These are phyloP conservation scores for Dolomedes plantarius DNA, from an alignment of 2,888 invertebrate species.

Conservation along the genomic window DNA sequence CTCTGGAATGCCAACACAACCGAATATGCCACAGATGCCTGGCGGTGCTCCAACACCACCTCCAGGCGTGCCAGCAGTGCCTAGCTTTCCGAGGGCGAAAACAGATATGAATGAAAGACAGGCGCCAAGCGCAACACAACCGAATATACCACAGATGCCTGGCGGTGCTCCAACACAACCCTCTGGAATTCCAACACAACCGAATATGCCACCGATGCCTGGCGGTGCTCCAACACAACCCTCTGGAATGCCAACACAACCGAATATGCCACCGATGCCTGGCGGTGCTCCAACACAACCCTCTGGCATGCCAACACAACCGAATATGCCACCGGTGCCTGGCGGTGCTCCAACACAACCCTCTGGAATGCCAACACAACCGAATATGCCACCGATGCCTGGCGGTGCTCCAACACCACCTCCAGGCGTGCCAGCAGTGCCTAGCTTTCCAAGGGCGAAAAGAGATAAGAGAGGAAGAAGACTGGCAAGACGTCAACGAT, in stretches of 20 bases:
- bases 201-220: not conserved
- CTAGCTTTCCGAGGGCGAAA: not conserved
- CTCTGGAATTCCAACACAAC: too few relatives aligned
- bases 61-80: not conserved
- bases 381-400: not conserved
- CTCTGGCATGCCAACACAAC: not conserved
- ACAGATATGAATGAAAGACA: too few relatives aligned
- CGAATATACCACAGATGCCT: not conserved
- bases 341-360: not conserved
- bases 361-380: not conserved
- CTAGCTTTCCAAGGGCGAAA: too few relatives aligned
- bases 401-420: not conserved
- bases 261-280: too few relatives aligned
- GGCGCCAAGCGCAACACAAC: too few relatives aligned
- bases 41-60: not conserved
- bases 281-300: not conserved
- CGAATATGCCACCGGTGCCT: not conserved
- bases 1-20: not conserved
- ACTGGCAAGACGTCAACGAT: not conserved
- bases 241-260: slow-evolving; percentile 10
- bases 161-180: not conserved
- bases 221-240: not conserved
- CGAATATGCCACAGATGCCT: not conserved
- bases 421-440: not conserved
- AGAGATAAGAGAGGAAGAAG: not conserved